A percentile compares a stretch with the other conserved stretches of the same genome.
phyloP scores from a whole-genome alignment of 2,797 vertebrate genomes.

The Oreochromis grahami region DNA sequence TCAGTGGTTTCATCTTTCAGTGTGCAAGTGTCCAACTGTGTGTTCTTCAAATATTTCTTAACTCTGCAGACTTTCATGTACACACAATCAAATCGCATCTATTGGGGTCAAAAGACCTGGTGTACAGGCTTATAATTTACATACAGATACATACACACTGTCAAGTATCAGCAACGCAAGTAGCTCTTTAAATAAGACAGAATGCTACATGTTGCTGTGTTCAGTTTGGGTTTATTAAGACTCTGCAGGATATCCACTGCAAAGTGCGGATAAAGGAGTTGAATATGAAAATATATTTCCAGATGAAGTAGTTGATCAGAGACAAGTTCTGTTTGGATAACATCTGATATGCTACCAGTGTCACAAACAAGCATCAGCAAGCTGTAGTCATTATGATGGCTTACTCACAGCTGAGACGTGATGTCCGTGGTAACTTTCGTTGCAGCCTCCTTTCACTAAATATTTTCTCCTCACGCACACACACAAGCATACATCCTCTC shows the following conservation, averaged over 20 bases:
- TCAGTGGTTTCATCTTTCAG: neutral
- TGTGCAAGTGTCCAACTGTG: neutral
- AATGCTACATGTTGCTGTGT: neutral
- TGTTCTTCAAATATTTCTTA: slow-evolving; percentile 1
- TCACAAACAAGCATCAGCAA: neutral
- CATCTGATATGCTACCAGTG: neutral
- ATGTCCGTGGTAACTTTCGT: neutral
- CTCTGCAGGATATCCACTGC: neutral
- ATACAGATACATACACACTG: neutral
- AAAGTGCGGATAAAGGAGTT: neutral
- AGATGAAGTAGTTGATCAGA: neutral
- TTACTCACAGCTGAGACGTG: slow-evolving; percentile 33
- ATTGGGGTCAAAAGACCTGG: slow-evolving; percentile 9
- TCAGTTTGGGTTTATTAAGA: neutral
- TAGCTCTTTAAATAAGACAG: neutral
- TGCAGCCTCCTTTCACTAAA: neutral
- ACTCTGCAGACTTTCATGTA: neutral
- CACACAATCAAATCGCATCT: slow-evolving; percentile 9
- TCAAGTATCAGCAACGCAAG: neutral
- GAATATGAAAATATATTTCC: neutral
- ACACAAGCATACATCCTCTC: neutral
- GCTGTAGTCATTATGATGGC: slow-evolving; percentile 13
- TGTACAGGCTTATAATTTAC: slow-evolving; percentile 3
- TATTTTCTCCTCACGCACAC: neutral
- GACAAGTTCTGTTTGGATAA: neutral